phyloP scores from a whole-genome alignment of 1,140 invertebrate genomes.

The Drosophila willistoni region DNA sequence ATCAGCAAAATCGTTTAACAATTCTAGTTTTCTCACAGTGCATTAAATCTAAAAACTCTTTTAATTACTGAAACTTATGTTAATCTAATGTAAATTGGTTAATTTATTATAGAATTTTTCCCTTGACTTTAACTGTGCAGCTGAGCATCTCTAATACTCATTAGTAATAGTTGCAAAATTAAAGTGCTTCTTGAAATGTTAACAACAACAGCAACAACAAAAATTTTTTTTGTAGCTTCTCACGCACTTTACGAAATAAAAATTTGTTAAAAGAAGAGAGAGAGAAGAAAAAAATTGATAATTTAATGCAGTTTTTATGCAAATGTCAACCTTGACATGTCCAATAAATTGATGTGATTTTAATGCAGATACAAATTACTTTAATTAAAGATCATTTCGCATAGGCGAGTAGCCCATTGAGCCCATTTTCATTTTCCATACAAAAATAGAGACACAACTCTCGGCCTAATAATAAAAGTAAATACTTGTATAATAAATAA shows the following conservation, averaged over 20 bases:
- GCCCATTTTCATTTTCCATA: constrained; percentile 27
- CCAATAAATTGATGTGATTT: constrained; percentile 76
- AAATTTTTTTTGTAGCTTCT: constrained; percentile 24
- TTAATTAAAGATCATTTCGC: constrained; percentile 9
- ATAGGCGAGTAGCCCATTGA: constrained; percentile 37
- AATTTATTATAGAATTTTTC: neutral
- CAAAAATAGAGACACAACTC: constrained; percentile 68
- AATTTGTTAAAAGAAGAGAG: constrained; percentile 12
- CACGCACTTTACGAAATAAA: constrained; percentile 56
- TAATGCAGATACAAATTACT: constrained; percentile 54
- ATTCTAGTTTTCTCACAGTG: no score
- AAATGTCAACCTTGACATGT: constrained; percentile 72
- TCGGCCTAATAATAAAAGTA: constrained; percentile 73
- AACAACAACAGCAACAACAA: no score
- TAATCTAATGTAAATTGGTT: neutral
- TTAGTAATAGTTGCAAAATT: neutral
- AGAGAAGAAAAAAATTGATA: constrained; percentile 42
- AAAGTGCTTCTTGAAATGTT: neutral
- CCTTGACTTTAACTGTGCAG: neutral
- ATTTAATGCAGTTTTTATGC: constrained; percentile 56
- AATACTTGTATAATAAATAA: constrained; percentile 72
- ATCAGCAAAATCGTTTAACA: no score
- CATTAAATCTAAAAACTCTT: no score
- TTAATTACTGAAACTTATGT: no score
- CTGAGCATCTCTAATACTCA: neutral